Evolutionary conservation across 2,797 vertebrate genomes (phyloP).

Genomic region (Poecilia wingei): DNA sequence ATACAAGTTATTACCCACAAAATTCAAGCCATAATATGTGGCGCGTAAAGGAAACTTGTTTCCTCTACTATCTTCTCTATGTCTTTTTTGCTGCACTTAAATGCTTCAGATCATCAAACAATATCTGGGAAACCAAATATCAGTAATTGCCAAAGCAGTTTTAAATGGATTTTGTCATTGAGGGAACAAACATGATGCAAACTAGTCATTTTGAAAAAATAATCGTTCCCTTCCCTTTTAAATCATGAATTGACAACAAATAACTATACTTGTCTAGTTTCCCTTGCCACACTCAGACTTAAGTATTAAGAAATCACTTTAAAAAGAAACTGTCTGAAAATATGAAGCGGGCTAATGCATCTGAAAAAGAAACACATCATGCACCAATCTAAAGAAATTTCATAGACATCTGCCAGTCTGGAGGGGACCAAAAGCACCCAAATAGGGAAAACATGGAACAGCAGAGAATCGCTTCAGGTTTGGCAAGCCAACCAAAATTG

Average conservation of each 20-base stretch:
- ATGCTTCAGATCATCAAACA: neutral
- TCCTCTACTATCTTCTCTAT: neutral
- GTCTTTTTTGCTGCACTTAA: neutral
- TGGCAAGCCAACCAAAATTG: neutral
- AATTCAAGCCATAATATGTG: constrained; percentile 4
- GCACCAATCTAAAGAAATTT: neutral
- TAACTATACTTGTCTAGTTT: neutral
- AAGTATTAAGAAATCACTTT: neutral
- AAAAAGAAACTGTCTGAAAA: neutral
- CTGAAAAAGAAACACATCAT: neutral
- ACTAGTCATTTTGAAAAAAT: neutral
- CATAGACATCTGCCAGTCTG: neutral
- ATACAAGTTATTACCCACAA: neutral
- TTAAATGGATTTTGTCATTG: neutral
- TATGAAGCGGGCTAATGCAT: neutral
- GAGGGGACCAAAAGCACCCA: neutral
- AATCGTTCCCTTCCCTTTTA: neutral
- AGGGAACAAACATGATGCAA: neutral
- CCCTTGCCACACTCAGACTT: neutral
- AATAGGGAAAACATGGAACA: neutral
- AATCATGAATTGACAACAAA: neutral
- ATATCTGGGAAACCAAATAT: neutral
- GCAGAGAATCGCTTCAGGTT: neutral
- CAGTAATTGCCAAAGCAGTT: neutral
- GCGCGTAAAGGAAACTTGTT: neutral